phyloP scores from a whole-genome alignment of 2,797 vertebrate species.

The Hydrolagus colliei region DNA sequence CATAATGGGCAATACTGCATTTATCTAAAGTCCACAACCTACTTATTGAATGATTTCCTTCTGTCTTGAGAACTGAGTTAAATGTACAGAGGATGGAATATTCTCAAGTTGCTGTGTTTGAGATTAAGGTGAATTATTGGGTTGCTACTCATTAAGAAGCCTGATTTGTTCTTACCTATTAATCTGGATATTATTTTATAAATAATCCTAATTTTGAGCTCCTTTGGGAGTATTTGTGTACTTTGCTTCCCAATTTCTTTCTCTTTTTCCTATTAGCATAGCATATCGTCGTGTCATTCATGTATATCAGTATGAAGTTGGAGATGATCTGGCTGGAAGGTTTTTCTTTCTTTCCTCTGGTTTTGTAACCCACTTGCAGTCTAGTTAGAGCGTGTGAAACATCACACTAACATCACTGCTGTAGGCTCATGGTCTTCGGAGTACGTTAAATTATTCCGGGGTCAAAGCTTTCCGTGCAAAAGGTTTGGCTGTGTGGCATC shows the following conservation, averaged over 20 bases:
- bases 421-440: neutral
- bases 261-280: slow-evolving; percentile 82
- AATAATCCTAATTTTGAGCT: slow-evolving; percentile 33
- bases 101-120: neutral
- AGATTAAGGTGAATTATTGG: neutral
- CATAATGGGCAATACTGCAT: no score
- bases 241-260: slow-evolving; percentile 50
- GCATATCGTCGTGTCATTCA: slow-evolving; percentile 91
- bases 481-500: neutral
- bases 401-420: slow-evolving; percentile 21
- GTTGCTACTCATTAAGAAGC: neutral
- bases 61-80: neutral
- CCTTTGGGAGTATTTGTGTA: slow-evolving; percentile 52
- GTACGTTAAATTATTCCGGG: neutral
- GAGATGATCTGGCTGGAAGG: slow-evolving; percentile 98
- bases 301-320: slow-evolving; percentile 97
- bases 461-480: neutral
- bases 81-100: neutral
- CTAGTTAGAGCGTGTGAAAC: no score
- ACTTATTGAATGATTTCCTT: no score
- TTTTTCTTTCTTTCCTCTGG: slow-evolving; percentile 60
- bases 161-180: neutral
- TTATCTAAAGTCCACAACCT: no score
- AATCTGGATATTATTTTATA: neutral
- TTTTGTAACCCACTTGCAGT: slow-evolving; percentile 31